Conservation (phyloP, 2,888 invertebrate species). For the Euplexia lucipara region DNA sequence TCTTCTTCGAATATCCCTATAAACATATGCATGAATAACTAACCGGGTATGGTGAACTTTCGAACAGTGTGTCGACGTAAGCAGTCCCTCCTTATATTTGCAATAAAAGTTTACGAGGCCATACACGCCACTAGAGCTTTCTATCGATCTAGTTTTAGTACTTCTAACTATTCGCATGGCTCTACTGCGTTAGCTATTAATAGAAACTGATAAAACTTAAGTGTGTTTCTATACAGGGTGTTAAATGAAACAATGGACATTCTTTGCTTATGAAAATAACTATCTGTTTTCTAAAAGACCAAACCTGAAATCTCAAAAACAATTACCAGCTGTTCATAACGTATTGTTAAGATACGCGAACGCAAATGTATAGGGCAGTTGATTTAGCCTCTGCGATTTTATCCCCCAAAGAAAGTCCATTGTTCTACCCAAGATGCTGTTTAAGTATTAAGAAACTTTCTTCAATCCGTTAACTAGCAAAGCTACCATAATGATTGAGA, state of each 20-base stretch:
- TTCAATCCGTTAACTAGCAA: background rate
- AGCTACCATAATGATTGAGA: no score
- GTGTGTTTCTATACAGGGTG: background rate
- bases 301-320: no score
- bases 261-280: no score
- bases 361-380: no score
- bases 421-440: no score
- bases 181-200: constrained; percentile 30
- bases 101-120: constrained; percentile 63
- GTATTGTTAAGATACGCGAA: no score
- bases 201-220: constrained; percentile 24
- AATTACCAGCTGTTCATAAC: no score
- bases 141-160: constrained; percentile 61
- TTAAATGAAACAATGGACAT: no score
- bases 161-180: constrained; percentile 43
- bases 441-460: background rate
- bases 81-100: constrained; percentile 46
- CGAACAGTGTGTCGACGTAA: constrained; percentile 28
- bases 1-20: constrained; percentile 22
- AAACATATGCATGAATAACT: constrained; percentile 40
- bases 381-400: no score
- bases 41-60: constrained; percentile 19
- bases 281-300: no score
- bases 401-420: no score
- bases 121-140: constrained; percentile 54